Evolutionary conservation across 2,797 vertebrate species (phyloP).

Genomic region (Anguilla pacifica): DNA sequence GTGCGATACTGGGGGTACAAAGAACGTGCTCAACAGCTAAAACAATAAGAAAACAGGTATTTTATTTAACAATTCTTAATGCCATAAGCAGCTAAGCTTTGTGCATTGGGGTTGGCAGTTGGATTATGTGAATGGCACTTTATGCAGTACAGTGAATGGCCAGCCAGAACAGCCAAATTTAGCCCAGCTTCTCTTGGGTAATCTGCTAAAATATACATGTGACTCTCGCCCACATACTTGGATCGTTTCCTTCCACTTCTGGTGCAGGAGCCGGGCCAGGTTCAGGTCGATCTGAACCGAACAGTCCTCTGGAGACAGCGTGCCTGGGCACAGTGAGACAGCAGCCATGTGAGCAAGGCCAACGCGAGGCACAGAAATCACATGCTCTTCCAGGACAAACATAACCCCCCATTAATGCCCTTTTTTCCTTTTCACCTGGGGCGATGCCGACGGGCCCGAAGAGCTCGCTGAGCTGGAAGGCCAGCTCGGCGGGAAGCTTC

Average conservation of each 20-base stretch:
- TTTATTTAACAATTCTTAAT: neutral
- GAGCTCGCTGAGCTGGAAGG: conserved; percentile 89
- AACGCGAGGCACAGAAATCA: neutral
- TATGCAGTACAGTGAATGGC: neutral
- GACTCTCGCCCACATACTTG: conserved; percentile 74
- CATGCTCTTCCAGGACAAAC: neutral
- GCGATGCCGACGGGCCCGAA: conserved; percentile 96
- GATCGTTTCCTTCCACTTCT: conserved; percentile 95
- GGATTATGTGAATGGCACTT: neutral
- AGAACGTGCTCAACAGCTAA: neutral
- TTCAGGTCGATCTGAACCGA: conserved; percentile 90
- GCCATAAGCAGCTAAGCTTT: neutral
- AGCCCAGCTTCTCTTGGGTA: neutral
- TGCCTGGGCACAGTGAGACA: conserved; percentile 60
- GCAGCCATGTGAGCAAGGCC: neutral
- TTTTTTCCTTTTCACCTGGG: conserved; percentile 77
- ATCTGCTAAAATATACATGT: neutral
- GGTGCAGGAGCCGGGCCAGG: conserved; percentile 90
- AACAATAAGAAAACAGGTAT: neutral
- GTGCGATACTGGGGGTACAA: neutral
- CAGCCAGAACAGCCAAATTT: neutral
- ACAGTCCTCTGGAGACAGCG: conserved; percentile 85
- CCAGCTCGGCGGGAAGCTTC: conserved; percentile 88
- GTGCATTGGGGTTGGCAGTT: neutral
- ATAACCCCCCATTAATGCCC: neutral